Percentiles rank a stretch among this genome's conserved stretches.
These are phyloP conservation scores for Propithecus perrieri DNA, from an alignment of 2,797 vertebrate genomes.

Conservation along the genomic window DNA sequence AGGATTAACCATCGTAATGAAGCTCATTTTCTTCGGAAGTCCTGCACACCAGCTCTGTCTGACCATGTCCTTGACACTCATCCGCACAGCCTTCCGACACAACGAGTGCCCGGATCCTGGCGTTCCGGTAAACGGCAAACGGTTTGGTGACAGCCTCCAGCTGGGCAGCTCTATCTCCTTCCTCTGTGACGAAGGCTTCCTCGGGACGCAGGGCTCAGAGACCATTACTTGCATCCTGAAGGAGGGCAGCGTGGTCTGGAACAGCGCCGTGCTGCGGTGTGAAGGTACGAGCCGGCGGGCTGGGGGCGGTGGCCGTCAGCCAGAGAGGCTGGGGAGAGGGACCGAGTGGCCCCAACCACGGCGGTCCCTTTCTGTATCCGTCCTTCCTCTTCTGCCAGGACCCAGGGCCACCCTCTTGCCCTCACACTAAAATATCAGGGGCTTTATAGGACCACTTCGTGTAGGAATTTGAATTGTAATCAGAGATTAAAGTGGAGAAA, in stretches of 20 bases:
- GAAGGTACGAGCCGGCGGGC: conserved; percentile 87
- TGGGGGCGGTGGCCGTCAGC: fast-evolving
- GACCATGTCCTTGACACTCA: background rate
- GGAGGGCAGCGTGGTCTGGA: conserved; percentile 98
- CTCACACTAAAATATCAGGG: background rate
- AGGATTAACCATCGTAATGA: background rate
- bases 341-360: fast-evolving
- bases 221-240: conserved; percentile 97
- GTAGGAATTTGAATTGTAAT: background rate
- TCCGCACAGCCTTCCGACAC: conserved; percentile 92
- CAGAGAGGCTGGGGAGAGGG: fast-evolving
- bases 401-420: background rate
- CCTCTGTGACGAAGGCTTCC: conserved; percentile 97
- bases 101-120: conserved; percentile 98
- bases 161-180: conserved; percentile 98
- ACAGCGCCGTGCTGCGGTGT: conserved; percentile 95
- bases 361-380: background rate
- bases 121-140: conserved; percentile 96
- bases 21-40: background rate
- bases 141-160: conserved; percentile 97
- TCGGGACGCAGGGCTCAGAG: conserved; percentile 96
- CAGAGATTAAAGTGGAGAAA: conserved; percentile 20
- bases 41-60: background rate
- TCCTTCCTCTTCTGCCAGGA: background rate
- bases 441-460: background rate